phyloP scores from a whole-genome alignment of 2,797 vertebrate species.

The Neosalanx taihuensis region DNA sequence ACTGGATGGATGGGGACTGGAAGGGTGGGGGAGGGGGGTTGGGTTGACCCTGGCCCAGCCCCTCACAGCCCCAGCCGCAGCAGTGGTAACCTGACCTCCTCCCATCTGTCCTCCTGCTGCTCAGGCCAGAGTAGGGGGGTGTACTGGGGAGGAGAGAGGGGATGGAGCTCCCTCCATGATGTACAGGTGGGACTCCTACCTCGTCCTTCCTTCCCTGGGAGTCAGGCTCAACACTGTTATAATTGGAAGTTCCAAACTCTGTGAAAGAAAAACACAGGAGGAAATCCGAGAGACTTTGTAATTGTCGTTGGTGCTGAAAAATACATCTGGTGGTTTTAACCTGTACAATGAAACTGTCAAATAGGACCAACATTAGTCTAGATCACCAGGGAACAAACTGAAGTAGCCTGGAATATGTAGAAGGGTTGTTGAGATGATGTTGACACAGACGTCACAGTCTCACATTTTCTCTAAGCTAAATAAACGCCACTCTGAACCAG shows the following conservation, averaged over 20 bases:
- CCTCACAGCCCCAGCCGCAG: slow-evolving; percentile 47
- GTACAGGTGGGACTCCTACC: slow-evolving; percentile 69
- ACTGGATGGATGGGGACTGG: slow-evolving; percentile 54
- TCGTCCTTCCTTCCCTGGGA: slow-evolving; percentile 45
- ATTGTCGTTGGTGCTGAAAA: not conserved
- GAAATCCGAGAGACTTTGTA: not conserved
- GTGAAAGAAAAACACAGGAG: slow-evolving; percentile 3
- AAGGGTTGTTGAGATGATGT: too few species aligned
- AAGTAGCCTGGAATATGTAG: too few species aligned
- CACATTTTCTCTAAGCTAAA: not conserved
- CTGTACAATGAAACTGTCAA: too few species aligned
- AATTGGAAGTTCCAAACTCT: slow-evolving; percentile 56
- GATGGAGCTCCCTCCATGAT: slow-evolving; percentile 63
- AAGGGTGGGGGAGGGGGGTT: too few species aligned
- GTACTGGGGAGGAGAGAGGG: slow-evolving; percentile 34
- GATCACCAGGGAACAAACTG: too few species aligned
- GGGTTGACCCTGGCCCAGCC: slow-evolving; percentile 57
- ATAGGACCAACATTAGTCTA: not conserved
- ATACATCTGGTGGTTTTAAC: not conserved
- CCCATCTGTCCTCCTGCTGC: slow-evolving; percentile 81
- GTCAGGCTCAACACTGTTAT: slow-evolving; percentile 59
- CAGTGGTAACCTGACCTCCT: slow-evolving; percentile 77
- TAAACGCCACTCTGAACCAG: not conserved
- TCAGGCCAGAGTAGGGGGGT: slow-evolving; percentile 46
- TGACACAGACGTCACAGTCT: not conserved